Percentiles rank a stretch among this genome's conserved stretches.
These are phyloP conservation scores for Halesus radiatus DNA, from an alignment of 1,140 invertebrate species.

Conservation along the genomic window DNA sequence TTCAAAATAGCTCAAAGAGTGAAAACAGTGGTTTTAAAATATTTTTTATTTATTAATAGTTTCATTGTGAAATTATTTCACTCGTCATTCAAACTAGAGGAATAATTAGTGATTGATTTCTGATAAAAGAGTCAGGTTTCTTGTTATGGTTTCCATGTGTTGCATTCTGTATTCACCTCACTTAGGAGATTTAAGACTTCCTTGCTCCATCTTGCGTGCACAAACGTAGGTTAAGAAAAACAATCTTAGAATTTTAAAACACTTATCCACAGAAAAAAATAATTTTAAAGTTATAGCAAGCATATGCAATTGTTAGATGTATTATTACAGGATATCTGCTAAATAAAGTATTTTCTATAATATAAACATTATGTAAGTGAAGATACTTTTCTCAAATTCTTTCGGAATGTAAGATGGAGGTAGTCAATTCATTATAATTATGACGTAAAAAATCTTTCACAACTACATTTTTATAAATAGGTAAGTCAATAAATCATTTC, in stretches of 20 bases:
- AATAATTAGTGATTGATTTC: neutral
- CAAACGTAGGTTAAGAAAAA: conserved; percentile 22
- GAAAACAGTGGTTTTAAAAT: neutral
- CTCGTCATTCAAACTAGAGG: neutral
- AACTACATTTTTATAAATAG: too few species aligned
- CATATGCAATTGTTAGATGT: too few species aligned
- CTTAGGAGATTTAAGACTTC: conserved; percentile 25
- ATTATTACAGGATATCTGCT: too few species aligned
- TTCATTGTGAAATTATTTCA: neutral
- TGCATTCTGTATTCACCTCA: conserved; percentile 2
- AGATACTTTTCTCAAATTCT: too few species aligned
- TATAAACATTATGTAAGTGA: neutral
- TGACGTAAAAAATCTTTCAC: too few species aligned
- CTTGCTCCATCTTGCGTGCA: conserved; percentile 26
- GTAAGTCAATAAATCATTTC: too few species aligned
- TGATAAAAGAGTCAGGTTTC: neutral
- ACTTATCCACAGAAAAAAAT: neutral
- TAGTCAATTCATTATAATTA: too few species aligned
- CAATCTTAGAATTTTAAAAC: neutral
- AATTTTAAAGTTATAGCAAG: neutral
- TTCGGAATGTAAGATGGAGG: too few species aligned
- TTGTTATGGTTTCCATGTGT: neutral
- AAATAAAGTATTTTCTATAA: neutral
- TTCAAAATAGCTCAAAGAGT: neutral
- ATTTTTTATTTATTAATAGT: neutral